Evolutionary conservation across 2,797 vertebrate species (phyloP).

Genomic region (Dipus sagitta): DNA sequence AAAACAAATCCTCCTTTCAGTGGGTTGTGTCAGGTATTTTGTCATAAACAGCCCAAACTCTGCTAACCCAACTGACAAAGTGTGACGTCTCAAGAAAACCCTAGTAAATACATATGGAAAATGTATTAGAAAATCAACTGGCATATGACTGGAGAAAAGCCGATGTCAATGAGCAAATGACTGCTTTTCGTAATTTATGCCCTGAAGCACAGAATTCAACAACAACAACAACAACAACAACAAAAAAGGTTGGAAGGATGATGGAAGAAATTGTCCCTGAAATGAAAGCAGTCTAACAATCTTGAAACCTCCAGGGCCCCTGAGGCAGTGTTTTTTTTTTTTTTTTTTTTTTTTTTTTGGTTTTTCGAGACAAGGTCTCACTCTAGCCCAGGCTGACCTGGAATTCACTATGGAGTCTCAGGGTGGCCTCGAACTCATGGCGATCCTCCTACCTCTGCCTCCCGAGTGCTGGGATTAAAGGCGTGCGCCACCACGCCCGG

Average conservation of each 20-base stretch:
- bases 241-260: not conserved
- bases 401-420: too few relatives aligned
- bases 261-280: not conserved
- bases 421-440: too few relatives aligned
- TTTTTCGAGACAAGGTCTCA: too few relatives aligned
- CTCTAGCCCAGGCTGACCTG: too few relatives aligned
- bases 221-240: too few relatives aligned
- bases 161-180: not conserved
- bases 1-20: not conserved
- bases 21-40: not conserved
- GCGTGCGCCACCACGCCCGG: too few relatives aligned
- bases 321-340: not conserved
- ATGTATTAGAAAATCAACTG: not conserved
- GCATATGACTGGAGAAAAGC: not conserved
- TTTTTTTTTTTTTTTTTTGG: too few relatives aligned
- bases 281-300: not conserved
- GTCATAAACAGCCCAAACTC: not conserved
- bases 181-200: not conserved
- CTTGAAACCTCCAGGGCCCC: not conserved
- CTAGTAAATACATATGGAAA: conserved; percentile 13
- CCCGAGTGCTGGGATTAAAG: too few relatives aligned
- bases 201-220: not conserved
- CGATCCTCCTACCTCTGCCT: too few relatives aligned
- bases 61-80: not conserved
- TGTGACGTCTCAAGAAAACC: not conserved